Percentiles rank a stretch among this genome's conserved stretches.
phyloP scores from a whole-genome alignment of 1,140 invertebrate genomes.

The Heliothis subflexa region DNA sequence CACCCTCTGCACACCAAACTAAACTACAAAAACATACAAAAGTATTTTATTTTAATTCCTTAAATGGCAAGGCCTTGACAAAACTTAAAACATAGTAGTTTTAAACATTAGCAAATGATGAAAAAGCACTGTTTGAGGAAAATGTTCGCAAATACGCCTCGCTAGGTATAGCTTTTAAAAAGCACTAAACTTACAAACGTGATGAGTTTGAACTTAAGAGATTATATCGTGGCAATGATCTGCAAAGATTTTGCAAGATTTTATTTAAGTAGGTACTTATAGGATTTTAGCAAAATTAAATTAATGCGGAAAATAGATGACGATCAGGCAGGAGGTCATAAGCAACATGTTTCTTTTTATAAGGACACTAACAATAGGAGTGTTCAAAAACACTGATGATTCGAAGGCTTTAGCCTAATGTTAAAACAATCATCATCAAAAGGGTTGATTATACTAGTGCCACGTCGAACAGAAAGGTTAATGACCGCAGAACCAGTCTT shows the following conservation, averaged over 20 bases:
- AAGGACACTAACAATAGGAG: too few species aligned
- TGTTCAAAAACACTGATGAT: too few species aligned
- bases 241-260: background rate
- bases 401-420: too few species aligned
- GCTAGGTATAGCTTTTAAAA: conserved; percentile 24
- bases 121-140: background rate
- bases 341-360: too few species aligned
- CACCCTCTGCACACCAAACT: too few species aligned
- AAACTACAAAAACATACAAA: too few species aligned
- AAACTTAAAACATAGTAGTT: background rate
- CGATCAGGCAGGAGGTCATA: too few species aligned
- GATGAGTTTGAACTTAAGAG: conserved; percentile 15
- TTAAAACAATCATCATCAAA: background rate
- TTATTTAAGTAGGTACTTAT: background rate
- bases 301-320: too few species aligned
- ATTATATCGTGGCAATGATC: conserved; percentile 18
- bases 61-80: conserved; percentile 12
- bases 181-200: conserved; percentile 26
- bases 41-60: background rate
- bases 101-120: background rate
- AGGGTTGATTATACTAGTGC: conserved; percentile 9
- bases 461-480: background rate
- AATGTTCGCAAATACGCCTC: conserved; percentile 12
- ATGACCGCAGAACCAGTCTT: conserved; percentile 24
- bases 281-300: too few species aligned